These are phyloP conservation scores for Rachycentron canadum DNA, from an alignment of 2,797 vertebrate genomes.

Conservation along the genomic window DNA sequence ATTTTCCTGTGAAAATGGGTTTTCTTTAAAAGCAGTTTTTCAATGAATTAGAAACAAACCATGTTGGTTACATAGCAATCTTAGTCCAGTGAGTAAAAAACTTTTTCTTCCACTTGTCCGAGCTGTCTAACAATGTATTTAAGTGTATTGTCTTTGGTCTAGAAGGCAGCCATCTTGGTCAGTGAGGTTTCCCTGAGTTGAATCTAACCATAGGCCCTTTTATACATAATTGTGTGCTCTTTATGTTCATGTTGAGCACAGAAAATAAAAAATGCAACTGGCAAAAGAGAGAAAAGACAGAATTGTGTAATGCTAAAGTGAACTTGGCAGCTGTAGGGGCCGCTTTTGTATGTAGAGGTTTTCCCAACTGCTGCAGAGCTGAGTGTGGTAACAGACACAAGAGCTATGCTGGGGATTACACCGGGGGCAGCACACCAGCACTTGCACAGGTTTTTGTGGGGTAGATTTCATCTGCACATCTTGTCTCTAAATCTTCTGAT, in stretches of 20 bases:
- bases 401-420: slow-evolving; percentile 11
- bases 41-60: not conserved
- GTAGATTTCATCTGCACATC: slow-evolving; percentile 25
- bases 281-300: slow-evolving; percentile 5
- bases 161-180: slow-evolving; percentile 19
- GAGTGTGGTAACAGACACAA: slow-evolving; percentile 11
- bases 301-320: slow-evolving; percentile 46
- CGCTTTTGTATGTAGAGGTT: slow-evolving; percentile 44
- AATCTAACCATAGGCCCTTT: slow-evolving; percentile 30
- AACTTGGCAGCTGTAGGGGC: slow-evolving; percentile 38
- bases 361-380: slow-evolving; percentile 32
- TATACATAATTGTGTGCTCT: slow-evolving; percentile 40
- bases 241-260: slow-evolving; percentile 4
- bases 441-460: not conserved
- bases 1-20: not conserved
- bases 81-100: not conserved
- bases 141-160: slow-evolving; percentile 7
- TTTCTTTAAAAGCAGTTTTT: not conserved
- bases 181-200: slow-evolving; percentile 27
- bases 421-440: slow-evolving; percentile 5
- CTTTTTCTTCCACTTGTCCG: not conserved
- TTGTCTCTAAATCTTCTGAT: not conserved
- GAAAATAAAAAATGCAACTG: slow-evolving; percentile 16
- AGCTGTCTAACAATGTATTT: slow-evolving; percentile 17
- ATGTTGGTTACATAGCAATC: not conserved